Evolutionary conservation across 1,140 invertebrate species (phyloP).

Genomic region (Sycophila sp.): DNA sequence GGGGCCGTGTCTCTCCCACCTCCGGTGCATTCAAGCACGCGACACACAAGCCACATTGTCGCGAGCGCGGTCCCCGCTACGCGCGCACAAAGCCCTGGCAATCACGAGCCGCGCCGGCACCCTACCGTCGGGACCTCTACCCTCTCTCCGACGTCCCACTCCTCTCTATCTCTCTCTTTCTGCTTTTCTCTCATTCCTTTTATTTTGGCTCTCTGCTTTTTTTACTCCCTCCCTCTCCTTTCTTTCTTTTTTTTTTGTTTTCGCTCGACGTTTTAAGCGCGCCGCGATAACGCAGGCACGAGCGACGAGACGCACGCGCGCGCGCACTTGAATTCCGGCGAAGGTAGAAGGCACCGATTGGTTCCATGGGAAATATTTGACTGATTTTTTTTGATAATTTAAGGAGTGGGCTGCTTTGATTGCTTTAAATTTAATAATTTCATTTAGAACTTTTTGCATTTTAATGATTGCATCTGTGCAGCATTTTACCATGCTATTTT

Average conservation of each 20-base stretch:
- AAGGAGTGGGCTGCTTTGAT: too few species aligned
- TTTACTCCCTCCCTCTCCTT: constrained; percentile 32
- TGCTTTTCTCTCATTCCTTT: constrained; percentile 41
- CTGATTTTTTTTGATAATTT: too few species aligned
- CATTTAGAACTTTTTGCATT: too few species aligned
- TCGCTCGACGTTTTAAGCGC: constrained; percentile 21
- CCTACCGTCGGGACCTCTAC: constrained; percentile 60
- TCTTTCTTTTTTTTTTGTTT: constrained; percentile 25
- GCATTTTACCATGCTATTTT: too few species aligned
- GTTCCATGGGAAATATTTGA: too few species aligned
- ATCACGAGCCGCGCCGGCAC: constrained; percentile 60
- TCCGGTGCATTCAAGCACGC: too few species aligned
- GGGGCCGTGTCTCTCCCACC: constrained; percentile 57
- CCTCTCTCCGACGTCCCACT: constrained; percentile 47
- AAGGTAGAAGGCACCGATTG: not conserved
- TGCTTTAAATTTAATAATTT: too few species aligned
- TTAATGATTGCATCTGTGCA: too few species aligned
- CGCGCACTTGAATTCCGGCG: not conserved
- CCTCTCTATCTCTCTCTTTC: constrained; percentile 50
- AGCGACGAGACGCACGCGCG: not conserved
- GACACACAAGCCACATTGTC: not conserved
- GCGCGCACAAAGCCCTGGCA: constrained; percentile 63
- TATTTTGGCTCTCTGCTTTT: too few species aligned
- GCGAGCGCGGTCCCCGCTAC: constrained; percentile 51
- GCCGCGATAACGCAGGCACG: not conserved